Percentiles rank a stretch among this genome's conserved stretches.
phyloP scores from a whole-genome alignment of 92 coral and sea anemone genomes.

The Diadumene lineata region DNA sequence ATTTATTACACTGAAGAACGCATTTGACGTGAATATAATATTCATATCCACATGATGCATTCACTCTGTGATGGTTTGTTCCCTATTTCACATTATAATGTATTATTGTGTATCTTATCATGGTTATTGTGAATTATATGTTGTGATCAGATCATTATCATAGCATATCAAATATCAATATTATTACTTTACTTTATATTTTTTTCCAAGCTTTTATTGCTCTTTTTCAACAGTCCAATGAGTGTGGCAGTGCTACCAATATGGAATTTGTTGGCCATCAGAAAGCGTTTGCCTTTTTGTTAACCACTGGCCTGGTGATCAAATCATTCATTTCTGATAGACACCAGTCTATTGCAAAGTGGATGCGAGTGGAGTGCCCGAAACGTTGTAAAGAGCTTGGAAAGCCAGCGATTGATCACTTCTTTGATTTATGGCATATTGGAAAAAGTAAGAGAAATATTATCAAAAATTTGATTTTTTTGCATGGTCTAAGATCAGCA shows the following conservation, averaged over 20 bases:
- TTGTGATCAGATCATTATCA: too few relatives aligned
- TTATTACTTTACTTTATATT: not conserved
- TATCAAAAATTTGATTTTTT: not conserved
- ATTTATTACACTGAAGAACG: conserved; percentile 12
- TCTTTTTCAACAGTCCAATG: conserved; percentile 53
- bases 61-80: too few relatives aligned
- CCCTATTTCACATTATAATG: too few relatives aligned
- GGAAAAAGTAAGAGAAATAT: conserved; percentile 54
- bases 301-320: conserved; percentile 58
- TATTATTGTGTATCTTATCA: too few relatives aligned
- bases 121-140: too few relatives aligned
- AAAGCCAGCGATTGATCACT: conserved; percentile 63
- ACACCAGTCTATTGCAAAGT: conserved; percentile 57
- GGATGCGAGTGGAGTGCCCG: conserved; percentile 72
- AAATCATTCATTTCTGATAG: conserved; percentile 59
- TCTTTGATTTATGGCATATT: conserved; percentile 80
- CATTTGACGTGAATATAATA: conserved; percentile 5
- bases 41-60: too few relatives aligned
- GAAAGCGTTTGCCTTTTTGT: conserved; percentile 49
- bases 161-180: conserved; percentile 1
- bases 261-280: conserved; percentile 68
- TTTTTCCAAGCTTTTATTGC: conserved; percentile 2
- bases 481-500: not conserved
- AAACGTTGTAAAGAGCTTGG: conserved; percentile 55
- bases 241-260: conserved; percentile 57